Conservation (phyloP, 2,888 invertebrate species). For the Drosophila diplacantha region DNA sequence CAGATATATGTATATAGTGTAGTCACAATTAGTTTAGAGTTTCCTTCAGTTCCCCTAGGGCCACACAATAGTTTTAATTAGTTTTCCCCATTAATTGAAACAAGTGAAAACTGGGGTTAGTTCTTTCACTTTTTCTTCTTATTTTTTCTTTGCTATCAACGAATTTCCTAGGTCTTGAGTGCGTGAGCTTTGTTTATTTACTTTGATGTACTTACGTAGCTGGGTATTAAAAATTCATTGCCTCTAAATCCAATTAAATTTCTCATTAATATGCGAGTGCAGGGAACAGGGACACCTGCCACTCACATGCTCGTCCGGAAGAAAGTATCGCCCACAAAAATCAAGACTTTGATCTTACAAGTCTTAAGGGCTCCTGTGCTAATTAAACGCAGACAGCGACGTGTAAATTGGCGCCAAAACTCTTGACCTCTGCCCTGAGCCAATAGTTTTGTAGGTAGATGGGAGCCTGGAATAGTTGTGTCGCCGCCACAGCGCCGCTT, state of each 20-base stretch:
- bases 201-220: constrained; percentile 54
- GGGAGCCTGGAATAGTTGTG: constrained; percentile 10
- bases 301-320: constrained; percentile 17
- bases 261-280: constrained; percentile 61
- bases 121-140: not conserved
- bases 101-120: constrained; percentile 24
- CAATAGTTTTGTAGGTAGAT: constrained; percentile 6
- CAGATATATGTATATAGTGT: not conserved
- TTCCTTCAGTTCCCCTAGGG: constrained; percentile 3
- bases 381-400: constrained; percentile 2
- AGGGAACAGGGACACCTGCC: constrained; percentile 39
- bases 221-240: constrained; percentile 65
- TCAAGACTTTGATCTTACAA: constrained; percentile 36
- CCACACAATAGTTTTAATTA: constrained; percentile 54
- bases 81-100: constrained; percentile 48
- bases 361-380: constrained; percentile 12
- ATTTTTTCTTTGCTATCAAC: constrained; percentile 1
- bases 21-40: constrained; percentile 12
- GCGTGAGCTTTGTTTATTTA: constrained; percentile 38
- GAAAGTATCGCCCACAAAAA: constrained; percentile 3
- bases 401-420: constrained; percentile 26
- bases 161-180: constrained; percentile 9
- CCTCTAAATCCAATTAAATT: constrained; percentile 68
- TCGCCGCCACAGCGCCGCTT: constrained; percentile 17
- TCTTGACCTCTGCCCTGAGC: constrained; percentile 49